These are phyloP conservation scores for Megalonaias nervosa DNA, from an alignment of 1,140 invertebrate genomes.

Conservation along the genomic window DNA sequence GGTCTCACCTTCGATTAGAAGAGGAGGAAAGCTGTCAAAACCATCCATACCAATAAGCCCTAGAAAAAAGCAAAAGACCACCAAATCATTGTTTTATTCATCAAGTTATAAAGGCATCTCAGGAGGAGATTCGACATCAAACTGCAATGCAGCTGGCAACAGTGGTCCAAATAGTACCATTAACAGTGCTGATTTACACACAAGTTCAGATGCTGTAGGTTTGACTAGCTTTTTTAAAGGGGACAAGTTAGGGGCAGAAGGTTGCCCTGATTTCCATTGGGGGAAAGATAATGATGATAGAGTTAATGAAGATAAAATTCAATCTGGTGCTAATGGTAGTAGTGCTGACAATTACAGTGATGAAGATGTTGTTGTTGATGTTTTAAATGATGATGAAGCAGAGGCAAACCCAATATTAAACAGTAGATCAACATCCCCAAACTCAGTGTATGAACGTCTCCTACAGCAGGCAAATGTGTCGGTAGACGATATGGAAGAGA, in stretches of 20 bases:
- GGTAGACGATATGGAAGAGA: constrained; percentile 23
- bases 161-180: no score
- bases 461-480: constrained; percentile 52
- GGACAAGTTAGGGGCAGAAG: no score
- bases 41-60: neutral
- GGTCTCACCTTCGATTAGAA: neutral
- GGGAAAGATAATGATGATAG: constrained; percentile 33
- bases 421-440: constrained; percentile 59
- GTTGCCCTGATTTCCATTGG: no score
- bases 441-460: constrained; percentile 60
- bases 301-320: constrained; percentile 8
- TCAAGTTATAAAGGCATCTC: no score
- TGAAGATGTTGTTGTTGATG: constrained; percentile 62
- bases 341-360: constrained; percentile 28
- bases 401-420: constrained; percentile 53
- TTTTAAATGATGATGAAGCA: constrained; percentile 60
- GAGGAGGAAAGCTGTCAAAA: neutral
- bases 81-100: no score
- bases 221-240: no score
- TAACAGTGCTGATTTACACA: no score
- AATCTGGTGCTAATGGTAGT: constrained; percentile 4
- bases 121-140: no score
- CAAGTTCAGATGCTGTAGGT: no score
- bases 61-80: neutral
- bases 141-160: no score